Percentiles rank a stretch among this genome's conserved stretches.
Evolutionary conservation across 2,888 invertebrate species (phyloP).

Genomic region (Bibio marci): DNA sequence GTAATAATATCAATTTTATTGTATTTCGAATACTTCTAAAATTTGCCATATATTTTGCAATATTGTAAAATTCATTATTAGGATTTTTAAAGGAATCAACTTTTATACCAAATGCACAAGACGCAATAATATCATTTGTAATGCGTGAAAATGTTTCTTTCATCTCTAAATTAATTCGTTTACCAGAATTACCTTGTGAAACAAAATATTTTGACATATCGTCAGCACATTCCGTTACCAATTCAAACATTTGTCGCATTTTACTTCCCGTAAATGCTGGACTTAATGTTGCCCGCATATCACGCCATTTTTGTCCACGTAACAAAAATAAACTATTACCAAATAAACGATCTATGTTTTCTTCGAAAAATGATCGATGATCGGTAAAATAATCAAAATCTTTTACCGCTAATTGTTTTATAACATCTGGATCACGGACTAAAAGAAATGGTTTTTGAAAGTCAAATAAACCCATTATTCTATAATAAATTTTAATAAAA

Average conservation of each 20-base stretch:
- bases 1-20: no score
- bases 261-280: conserved; percentile 21
- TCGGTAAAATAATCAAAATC: conserved; percentile 6
- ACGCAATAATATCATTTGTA: conserved; percentile 36
- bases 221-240: conserved; percentile 25
- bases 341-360: conserved; percentile 6
- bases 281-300: conserved; percentile 19
- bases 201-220: conserved; percentile 15
- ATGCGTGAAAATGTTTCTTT: conserved; percentile 31
- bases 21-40: no score
- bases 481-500: background rate
- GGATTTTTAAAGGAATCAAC: no score
- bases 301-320: conserved; percentile 15
- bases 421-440: conserved; percentile 9
- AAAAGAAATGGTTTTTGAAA: conserved; percentile 7
- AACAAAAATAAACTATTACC: conserved; percentile 4
- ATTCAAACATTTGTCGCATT: conserved; percentile 18
- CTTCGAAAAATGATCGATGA: background rate
- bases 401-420: conserved; percentile 6
- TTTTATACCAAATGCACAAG: conserved; percentile 32
- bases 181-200: conserved; percentile 21
- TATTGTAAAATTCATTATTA: no score
- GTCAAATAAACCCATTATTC: background rate
- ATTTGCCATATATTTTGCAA: no score
- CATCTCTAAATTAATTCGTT: conserved; percentile 19